Percentiles rank a stretch among this genome's conserved stretches.
phyloP scores from a whole-genome alignment of 2,888 invertebrate genomes.

The Artemia sp. region DNA sequence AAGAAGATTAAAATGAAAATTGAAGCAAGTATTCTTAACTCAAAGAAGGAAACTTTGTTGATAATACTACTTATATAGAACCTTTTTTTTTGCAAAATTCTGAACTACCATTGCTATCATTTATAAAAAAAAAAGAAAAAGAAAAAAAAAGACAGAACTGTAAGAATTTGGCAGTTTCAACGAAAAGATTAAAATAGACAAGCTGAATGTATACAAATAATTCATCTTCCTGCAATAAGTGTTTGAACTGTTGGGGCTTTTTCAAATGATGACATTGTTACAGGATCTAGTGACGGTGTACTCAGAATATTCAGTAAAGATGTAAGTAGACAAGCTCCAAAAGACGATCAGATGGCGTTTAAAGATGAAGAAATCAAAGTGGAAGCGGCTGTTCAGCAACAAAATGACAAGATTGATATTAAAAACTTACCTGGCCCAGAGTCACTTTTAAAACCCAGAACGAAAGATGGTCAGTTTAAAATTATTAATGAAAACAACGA shows the following conservation, averaged over 20 bases:
- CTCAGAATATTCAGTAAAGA: conserved; percentile 68
- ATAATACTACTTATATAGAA: no score
- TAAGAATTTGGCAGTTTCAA: conserved; percentile 57
- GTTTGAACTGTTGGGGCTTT: conserved; percentile 71
- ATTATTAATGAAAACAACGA: conserved; percentile 53
- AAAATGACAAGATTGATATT: conserved; percentile 44
- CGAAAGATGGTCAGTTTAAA: conserved; percentile 62
- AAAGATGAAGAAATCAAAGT: conserved; percentile 52
- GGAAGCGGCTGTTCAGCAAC: conserved; percentile 44
- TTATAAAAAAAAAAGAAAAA: no score
- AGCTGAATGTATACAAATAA: conserved; percentile 25
- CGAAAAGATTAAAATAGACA: conserved; percentile 34
- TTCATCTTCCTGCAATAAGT: conserved; percentile 64
- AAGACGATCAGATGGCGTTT: conserved; percentile 44
- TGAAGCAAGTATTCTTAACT: no score
- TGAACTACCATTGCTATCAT: no score
- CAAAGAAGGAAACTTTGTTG: no score
- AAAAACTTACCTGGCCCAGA: conserved; percentile 53
- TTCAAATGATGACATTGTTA: conserved; percentile 71
- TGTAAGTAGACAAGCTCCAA: conserved; percentile 48
- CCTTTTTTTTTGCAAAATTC: no score
- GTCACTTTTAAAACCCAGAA: conserved; percentile 55
- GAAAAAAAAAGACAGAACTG: conserved; percentile 49
- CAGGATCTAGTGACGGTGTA: conserved; percentile 70
- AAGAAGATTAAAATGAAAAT: background rate